Conservation (phyloP, 2,888 invertebrate genomes). For the Coecobrya sp. region DNA sequence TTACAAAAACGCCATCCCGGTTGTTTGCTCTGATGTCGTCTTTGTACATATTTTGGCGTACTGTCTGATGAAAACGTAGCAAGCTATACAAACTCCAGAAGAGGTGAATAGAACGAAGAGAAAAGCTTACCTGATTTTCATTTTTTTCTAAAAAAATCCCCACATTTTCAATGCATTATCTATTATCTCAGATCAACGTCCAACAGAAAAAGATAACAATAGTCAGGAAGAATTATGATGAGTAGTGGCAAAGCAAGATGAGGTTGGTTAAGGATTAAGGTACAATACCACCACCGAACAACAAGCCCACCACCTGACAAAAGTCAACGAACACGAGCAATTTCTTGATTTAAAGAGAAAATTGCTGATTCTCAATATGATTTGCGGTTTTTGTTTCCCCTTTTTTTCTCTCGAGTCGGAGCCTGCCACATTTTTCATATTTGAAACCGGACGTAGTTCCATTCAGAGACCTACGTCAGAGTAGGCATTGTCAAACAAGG, state of each 20-base stretch:
- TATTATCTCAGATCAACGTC: background rate
- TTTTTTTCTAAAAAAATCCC: background rate
- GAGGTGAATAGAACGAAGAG: background rate
- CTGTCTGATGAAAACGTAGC: too few species aligned
- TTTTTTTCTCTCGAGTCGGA: background rate
- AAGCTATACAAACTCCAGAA: too few species aligned
- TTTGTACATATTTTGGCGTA: background rate
- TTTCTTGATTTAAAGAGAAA: background rate
- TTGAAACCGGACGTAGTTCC: slow-evolving; percentile 27
- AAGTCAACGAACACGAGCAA: slow-evolving; percentile 2
- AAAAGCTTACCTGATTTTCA: background rate
- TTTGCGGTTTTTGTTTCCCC: slow-evolving; percentile 24
- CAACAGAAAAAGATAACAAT: background rate
- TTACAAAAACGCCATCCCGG: background rate
- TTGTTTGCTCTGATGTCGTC: background rate
- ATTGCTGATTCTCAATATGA: slow-evolving; percentile 9
- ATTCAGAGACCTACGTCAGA: too few species aligned
- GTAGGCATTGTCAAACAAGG: background rate
- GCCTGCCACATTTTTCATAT: background rate
- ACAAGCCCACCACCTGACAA: slow-evolving; percentile 1
- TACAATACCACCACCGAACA: background rate
- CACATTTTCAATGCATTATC: background rate
- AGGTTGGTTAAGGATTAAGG: background rate
- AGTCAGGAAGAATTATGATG: background rate
- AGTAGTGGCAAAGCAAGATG: background rate